A percentile compares a stretch with the other conserved stretches of the same genome.
Conservation (phyloP, 2,888 invertebrate species). For the Tinea semifulvella region DNA sequence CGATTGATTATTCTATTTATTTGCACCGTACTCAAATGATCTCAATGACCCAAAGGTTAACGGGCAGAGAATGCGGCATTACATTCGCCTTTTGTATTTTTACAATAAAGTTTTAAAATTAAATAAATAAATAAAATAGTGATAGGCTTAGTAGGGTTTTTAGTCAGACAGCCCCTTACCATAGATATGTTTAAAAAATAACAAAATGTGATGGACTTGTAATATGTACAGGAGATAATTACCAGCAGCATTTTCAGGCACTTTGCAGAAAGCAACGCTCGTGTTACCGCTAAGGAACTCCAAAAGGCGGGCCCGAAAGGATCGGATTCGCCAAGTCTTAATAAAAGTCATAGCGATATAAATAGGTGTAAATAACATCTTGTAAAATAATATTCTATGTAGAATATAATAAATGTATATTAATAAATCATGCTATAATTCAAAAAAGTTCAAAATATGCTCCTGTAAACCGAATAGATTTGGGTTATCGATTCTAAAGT, state of each 20-base stretch:
- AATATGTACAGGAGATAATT: slow-evolving; percentile 18
- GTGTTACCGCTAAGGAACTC: slow-evolving; percentile 67
- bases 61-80: too few species aligned
- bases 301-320: slow-evolving; percentile 73
- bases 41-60: too few species aligned
- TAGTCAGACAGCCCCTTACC: too few species aligned
- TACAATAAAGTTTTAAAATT: too few species aligned
- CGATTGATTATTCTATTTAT: too few species aligned
- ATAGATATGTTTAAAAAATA: too few species aligned
- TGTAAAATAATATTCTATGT: background rate
- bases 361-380: slow-evolving; percentile 81
- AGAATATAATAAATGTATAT: slow-evolving; percentile 4
- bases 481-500: slow-evolving; percentile 59
- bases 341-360: slow-evolving; percentile 86
- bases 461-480: slow-evolving; percentile 24
- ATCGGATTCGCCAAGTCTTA: slow-evolving; percentile 81
- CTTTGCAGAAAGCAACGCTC: slow-evolving; percentile 69
- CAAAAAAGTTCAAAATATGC: background rate
- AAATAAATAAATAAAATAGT: too few species aligned
- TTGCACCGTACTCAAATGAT: too few species aligned
- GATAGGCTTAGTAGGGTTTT: too few species aligned
- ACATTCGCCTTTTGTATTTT: too few species aligned
- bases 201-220: too few species aligned
- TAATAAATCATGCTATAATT: slow-evolving; percentile 6
- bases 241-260: slow-evolving; percentile 63